Percentiles rank a stretch among this genome's conserved stretches.
Conservation (phyloP, 2,888 invertebrate species). For the Drosophila leonis region DNA sequence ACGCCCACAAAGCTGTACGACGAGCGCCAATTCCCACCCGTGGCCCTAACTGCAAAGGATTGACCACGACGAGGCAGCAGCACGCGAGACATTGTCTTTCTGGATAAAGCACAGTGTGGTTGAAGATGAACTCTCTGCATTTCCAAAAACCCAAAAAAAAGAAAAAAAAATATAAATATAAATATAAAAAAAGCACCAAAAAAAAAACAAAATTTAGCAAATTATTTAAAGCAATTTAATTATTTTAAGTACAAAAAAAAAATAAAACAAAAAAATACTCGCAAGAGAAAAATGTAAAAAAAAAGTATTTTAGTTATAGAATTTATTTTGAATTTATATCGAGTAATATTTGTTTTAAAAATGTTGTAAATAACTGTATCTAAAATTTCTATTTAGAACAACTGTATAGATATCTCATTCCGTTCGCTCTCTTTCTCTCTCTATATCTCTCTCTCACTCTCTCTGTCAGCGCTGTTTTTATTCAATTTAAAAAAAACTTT, state of each 20-base stretch:
- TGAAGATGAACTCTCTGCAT: conserved; percentile 41
- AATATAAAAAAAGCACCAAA: conserved; percentile 21
- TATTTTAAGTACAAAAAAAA: conserved; percentile 33
- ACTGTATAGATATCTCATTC: conserved; percentile 45
- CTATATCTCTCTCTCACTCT: conserved; percentile 1
- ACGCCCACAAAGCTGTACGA: conserved; percentile 84
- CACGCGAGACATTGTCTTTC: conserved; percentile 46
- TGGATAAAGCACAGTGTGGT: conserved; percentile 49
- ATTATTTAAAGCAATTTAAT: conserved; percentile 48
- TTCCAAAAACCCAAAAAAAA: conserved; percentile 33
- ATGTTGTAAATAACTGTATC: conserved; percentile 46
- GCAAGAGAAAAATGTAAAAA: conserved; percentile 58
- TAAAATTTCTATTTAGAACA: conserved; percentile 5
- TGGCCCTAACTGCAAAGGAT: conserved; percentile 83
- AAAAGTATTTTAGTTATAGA: conserved; percentile 66
- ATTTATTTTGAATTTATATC: conserved; percentile 23
- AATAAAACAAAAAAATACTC: conserved; percentile 56
- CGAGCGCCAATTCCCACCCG: conserved; percentile 85
- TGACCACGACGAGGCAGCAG: conserved; percentile 74
- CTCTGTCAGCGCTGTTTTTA: conserved; percentile 10
- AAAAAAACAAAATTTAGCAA: conserved; percentile 36
- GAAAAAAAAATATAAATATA: conserved; percentile 19
- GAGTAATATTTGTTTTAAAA: conserved; percentile 29
- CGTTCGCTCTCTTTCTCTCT: conserved; percentile 15
- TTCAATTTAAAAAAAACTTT: conserved; percentile 26